Conservation (phyloP, 2,797 vertebrate genomes). For the Echiichthys vipera region DNA sequence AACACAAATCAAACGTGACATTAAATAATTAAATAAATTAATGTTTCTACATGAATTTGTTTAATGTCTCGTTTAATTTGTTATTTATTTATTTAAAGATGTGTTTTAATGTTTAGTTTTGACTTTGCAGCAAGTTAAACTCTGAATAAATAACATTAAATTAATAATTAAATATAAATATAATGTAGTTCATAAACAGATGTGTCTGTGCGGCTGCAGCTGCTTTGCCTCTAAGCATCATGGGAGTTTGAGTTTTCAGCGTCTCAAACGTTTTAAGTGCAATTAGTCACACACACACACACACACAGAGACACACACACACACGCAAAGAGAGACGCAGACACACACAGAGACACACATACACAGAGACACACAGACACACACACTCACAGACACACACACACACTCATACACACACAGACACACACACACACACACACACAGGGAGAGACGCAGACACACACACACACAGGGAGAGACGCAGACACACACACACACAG, state of each 20-base stretch:
- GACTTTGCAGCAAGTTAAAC: no score
- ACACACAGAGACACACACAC: no score
- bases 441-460: conserved; percentile 51
- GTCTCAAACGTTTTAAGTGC: conserved; percentile 75
- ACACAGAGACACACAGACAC: conserved; percentile 12
- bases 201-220: no score
- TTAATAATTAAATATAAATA: no score
- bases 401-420: background rate
- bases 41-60: conserved; percentile 9
- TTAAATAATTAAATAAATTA: no score
- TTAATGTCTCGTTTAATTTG: conserved; percentile 43
- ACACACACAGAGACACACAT: conserved; percentile 23
- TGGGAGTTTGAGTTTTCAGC: conserved; percentile 21
- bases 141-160: no score
- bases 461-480: conserved; percentile 26
- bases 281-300: conserved; percentile 69
- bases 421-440: conserved; percentile 10
- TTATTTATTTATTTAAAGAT: no score
- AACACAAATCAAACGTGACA: no score
- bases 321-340: conserved; percentile 22
- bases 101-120: no score
- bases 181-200: no score
- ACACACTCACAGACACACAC: background rate
- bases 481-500: no score
- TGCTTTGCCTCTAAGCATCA: background rate